Conservation (phyloP, 2,113 vertebrate species). For the Macrotus californicus region DNA sequence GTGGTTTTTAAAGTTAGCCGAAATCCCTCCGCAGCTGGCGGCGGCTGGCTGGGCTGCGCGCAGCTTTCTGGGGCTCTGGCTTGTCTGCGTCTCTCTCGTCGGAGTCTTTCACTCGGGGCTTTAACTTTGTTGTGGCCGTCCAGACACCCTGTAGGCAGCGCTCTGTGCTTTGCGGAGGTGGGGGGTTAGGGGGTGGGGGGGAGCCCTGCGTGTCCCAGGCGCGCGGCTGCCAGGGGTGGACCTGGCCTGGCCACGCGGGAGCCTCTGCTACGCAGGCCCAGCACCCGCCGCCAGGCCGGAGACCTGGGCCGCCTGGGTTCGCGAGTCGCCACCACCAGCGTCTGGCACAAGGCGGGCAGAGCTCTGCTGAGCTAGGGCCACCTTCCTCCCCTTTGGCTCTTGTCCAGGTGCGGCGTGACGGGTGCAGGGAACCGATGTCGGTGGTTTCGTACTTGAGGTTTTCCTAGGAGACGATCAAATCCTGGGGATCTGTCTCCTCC, state of each 20-base stretch:
- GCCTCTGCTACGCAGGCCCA: neutral
- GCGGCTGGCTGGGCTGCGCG: conserved; percentile 24
- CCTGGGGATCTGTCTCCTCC: neutral
- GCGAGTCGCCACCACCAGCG: neutral
- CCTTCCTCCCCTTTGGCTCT: neutral
- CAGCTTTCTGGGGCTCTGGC: neutral
- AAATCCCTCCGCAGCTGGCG: conserved; percentile 64
- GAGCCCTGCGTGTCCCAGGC: neutral
- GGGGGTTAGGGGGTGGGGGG: rapidly evolving
- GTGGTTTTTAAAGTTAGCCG: conserved; percentile 61
- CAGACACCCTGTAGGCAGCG: neutral
- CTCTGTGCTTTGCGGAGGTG: neutral
- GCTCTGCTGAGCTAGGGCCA: neutral
- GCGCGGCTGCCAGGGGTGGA: neutral
- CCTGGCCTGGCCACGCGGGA: neutral
- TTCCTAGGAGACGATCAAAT: neutral
- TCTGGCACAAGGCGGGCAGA: neutral
- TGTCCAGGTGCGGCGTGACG: neutral
- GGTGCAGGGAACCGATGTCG: neutral
- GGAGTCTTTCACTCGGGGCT: neutral
- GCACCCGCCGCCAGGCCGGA: neutral
- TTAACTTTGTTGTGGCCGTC: conserved; percentile 55
- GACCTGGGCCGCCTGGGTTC: conserved; percentile 53
- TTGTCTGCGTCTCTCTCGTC: neutral
- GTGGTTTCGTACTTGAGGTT: neutral